A percentile compares a stretch with the other conserved stretches of the same genome.
Conservation (phyloP, 2,113 vertebrate species). For the Merops nubicus region DNA sequence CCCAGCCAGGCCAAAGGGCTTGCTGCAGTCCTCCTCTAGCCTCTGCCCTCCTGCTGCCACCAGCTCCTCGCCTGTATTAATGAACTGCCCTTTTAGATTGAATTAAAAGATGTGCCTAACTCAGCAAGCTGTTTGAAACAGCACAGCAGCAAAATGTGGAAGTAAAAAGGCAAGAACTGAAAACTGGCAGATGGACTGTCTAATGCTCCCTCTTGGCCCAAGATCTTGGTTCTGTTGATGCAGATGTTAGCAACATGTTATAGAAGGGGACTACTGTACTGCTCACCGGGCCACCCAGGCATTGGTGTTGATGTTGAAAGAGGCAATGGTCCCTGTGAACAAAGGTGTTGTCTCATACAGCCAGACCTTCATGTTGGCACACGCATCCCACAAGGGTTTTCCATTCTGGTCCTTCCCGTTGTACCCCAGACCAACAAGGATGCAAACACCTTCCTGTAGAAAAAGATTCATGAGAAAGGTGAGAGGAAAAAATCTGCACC, state of each 20-base stretch:
- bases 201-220: not conserved
- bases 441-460: conserved; percentile 92
- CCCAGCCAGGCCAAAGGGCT: not conserved
- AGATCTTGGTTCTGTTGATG: not conserved
- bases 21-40: accelerated
- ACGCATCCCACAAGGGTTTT: conserved; percentile 86
- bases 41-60: not conserved
- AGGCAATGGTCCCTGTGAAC: conserved; percentile 91
- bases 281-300: conserved; percentile 94
- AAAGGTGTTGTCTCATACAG: conserved; percentile 92
- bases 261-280: not conserved
- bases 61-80: not conserved
- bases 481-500: not conserved
- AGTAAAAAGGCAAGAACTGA: not conserved
- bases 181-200: not conserved
- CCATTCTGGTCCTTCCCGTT: conserved; percentile 79
- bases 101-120: not conserved
- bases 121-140: not conserved
- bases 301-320: conserved; percentile 98
- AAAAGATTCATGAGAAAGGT: not conserved
- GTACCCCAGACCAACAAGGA: conserved; percentile 90
- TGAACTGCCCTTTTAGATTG: not conserved
- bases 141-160: not conserved
- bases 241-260: not conserved
- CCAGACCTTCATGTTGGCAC: conserved; percentile 96